Percentiles rank a stretch among this genome's conserved stretches.
Evolutionary conservation across 2,797 vertebrate genomes (phyloP).

Genomic region (Chanos chanos): DNA sequence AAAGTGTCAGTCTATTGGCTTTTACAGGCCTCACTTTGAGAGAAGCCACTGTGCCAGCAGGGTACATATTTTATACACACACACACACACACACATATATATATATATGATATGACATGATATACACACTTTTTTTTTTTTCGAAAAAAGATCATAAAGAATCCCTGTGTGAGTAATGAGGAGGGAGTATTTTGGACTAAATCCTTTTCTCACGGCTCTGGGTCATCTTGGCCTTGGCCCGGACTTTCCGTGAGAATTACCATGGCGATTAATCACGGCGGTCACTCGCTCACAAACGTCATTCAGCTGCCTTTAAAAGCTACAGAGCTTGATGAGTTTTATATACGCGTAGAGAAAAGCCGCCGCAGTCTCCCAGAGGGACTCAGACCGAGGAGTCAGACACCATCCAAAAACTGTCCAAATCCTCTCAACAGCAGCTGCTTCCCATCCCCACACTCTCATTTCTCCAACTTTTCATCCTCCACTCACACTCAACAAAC

Average conservation of each 20-base stretch:
- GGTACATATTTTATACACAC: too few species aligned
- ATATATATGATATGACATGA: too few species aligned
- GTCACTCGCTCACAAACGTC: constrained; percentile 69
- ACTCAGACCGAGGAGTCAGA: neutral
- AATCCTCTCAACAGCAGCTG: neutral
- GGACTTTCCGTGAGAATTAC: constrained; percentile 74
- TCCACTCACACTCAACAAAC: too few species aligned
- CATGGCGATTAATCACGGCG: constrained; percentile 67
- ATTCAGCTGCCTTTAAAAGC: constrained; percentile 72
- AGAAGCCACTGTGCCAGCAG: constrained; percentile 45
- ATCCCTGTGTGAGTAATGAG: constrained; percentile 59
- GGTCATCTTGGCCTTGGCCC: constrained; percentile 45
- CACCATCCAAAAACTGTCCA: neutral
- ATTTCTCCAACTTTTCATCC: neutral
- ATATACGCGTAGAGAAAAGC: neutral
- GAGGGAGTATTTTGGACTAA: constrained; percentile 54
- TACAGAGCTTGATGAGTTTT: constrained; percentile 54
- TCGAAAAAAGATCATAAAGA: constrained; percentile 59
- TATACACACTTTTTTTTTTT: constrained; percentile 52
- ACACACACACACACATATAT: too few species aligned
- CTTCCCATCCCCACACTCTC: neutral
- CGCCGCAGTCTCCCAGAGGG: neutral
- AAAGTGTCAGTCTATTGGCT: neutral
- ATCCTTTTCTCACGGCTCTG: constrained; percentile 64
- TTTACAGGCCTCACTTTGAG: neutral